Percentiles rank a stretch among this genome's conserved stretches.
These are phyloP conservation scores for Meta bourneti DNA, from an alignment of 2,888 invertebrate genomes.

Conservation along the genomic window DNA sequence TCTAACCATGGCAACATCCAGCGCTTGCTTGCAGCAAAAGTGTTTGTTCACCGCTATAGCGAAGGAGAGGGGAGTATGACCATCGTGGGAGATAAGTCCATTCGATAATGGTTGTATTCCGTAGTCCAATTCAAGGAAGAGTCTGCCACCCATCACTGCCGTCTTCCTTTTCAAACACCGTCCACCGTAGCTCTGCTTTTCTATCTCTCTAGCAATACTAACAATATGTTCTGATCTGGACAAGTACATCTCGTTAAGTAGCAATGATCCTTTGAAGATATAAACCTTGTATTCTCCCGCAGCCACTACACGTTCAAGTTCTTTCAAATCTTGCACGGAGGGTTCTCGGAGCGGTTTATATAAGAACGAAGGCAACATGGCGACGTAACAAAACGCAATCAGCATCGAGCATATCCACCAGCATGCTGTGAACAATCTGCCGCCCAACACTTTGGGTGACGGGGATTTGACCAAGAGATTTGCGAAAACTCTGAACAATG, in stretches of 20 bases:
- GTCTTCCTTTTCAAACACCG: not conserved
- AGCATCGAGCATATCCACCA: not conserved
- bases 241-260: not conserved
- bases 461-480: not conserved
- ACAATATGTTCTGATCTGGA: not conserved
- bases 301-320: not conserved
- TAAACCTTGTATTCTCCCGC: not conserved
- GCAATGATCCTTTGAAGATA: not conserved
- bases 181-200: not conserved
- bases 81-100: not conserved
- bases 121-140: not conserved
- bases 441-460: not conserved
- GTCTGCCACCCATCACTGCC: not conserved
- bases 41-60: not conserved
- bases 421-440: not conserved
- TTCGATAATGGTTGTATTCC: not conserved
- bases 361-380: not conserved
- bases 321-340: not conserved
- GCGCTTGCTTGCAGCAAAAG: not conserved
- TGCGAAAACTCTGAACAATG: not conserved
- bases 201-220: not conserved
- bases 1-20: not conserved
- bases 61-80: not conserved
- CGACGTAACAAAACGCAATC: not conserved
- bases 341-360: not conserved